Conservation (phyloP, 2,797 vertebrate genomes). For the Pipistrellus pygmaeus region DNA sequence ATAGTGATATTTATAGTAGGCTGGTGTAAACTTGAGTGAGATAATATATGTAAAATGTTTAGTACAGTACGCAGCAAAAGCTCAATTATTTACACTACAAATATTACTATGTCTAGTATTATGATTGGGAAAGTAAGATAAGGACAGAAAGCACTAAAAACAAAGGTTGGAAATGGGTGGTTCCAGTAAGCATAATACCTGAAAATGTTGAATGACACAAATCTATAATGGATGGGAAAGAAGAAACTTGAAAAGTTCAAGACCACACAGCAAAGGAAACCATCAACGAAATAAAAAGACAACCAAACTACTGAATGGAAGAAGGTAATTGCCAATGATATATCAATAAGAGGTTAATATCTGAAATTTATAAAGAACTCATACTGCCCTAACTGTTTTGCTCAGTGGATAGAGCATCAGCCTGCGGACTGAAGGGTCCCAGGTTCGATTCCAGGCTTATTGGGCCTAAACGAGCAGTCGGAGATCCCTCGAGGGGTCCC, state of each 20-base stretch:
- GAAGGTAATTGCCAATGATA: background rate
- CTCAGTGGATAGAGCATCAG: too few species aligned
- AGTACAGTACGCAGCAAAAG: conserved; percentile 32
- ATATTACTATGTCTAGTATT: conserved; percentile 23
- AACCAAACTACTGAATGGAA: background rate
- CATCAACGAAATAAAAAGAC: background rate
- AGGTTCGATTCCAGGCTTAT: too few species aligned
- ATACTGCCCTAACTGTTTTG: background rate
- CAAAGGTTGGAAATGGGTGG: background rate
- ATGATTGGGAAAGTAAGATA: background rate
- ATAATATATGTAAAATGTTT: background rate
- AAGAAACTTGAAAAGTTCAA: conserved; percentile 24
- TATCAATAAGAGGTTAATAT: background rate
- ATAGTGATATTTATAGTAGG: background rate
- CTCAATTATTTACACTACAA: background rate
- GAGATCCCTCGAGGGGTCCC: too few species aligned
- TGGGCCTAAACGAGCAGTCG: too few species aligned
- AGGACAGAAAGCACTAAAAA: background rate
- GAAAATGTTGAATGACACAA: conserved; percentile 3
- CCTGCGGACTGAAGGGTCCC: too few species aligned
- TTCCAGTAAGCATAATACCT: conserved; percentile 7
- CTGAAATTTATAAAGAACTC: background rate
- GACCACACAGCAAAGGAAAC: background rate
- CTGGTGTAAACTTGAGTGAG: background rate
- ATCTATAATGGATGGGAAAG: background rate